Evolutionary conservation across 2,113 vertebrate genomes (phyloP), one percentile per base, ranked within the genome.

Genomic region (Menura novaehollandiae): DNA sequence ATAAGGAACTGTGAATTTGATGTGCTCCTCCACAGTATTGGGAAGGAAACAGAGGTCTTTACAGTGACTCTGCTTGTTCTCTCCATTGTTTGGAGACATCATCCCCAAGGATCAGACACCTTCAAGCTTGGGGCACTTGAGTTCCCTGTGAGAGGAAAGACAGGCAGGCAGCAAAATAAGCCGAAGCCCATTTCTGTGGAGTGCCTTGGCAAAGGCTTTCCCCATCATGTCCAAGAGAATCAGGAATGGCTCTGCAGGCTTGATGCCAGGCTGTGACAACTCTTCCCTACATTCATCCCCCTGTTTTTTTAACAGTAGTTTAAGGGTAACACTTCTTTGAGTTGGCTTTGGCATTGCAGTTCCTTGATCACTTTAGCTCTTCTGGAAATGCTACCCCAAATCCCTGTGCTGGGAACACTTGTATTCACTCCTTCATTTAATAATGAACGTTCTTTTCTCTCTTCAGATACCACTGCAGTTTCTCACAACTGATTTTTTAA

Each of bases 71-170:
- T 76, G n/a, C 44, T 53, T 81, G n/a, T 46, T 62, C 49, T 87
- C 66, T 44, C 41, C 6, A 0, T n/a, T 13, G 47, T 75, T 47
- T 75, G 39, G 44, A 51, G 47, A 52, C 1, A 23, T 33, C 7
- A 2, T 16, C n/a, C 47, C 8, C 10, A 24, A 88, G 52, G 33
- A n/a, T 60, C 27, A 6, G 19, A 44, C 23, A 28, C 74, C 24
- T 63, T n/a, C 7, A 49, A 49, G 26, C 30, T 1, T 3, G 9
- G 16, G 47, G n/a, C 17, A n/a, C n/a, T 15, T 2, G 2, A 64
- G 21, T 30, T 87, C 11, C 43, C 33, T 63, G 44, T 1, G 12
- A 53, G 49, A 76, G 35, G 26, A 72, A 44, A 79, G 28, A 44
- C 28, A 41, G 39, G 27, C 2, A 3, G 47, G 37, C 52, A 76